Evolutionary conservation across 2,888 invertebrate species (phyloP).

Genomic region (Aelia acuminata): DNA sequence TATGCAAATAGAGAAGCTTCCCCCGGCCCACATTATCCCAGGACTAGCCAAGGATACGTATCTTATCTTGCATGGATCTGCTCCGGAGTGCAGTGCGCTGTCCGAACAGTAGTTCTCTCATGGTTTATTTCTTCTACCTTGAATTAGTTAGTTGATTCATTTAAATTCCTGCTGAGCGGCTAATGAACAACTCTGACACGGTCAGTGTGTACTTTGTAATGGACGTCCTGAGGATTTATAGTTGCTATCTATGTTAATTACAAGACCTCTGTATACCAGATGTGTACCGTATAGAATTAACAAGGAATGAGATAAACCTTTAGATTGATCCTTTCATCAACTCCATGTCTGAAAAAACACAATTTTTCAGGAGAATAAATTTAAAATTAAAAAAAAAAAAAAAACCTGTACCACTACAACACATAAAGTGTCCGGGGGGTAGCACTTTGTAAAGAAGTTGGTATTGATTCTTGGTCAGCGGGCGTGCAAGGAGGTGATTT

Average conservation of each 20-base stretch:
- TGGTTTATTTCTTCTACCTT: constrained; percentile 1
- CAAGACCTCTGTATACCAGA: background rate
- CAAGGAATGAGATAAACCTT: background rate
- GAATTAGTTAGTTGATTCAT: constrained; percentile 13
- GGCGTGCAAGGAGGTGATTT: too few relatives aligned
- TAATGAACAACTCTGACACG: background rate
- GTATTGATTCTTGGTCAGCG: too few relatives aligned
- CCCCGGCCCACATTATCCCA: background rate
- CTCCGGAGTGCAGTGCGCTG: background rate
- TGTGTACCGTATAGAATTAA: background rate
- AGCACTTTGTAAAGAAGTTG: too few relatives aligned
- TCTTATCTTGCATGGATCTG: background rate
- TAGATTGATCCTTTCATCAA: too few relatives aligned
- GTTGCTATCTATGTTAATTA: background rate
- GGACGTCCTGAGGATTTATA: background rate
- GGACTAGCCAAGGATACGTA: background rate
- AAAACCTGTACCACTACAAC: too few relatives aligned
- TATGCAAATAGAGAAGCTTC: background rate
- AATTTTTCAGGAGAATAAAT: too few relatives aligned
- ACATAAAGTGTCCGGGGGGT: too few relatives aligned
- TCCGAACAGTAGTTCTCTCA: background rate
- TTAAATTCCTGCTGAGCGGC: background rate
- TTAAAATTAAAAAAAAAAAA: too few relatives aligned
- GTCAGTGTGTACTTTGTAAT: background rate
- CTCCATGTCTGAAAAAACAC: too few relatives aligned